A percentile compares a stretch with the other conserved stretches of the same genome.
These are phyloP conservation scores for Drosophila fulvimacula DNA, from an alignment of 2,888 invertebrate genomes.

Conservation along the genomic window DNA sequence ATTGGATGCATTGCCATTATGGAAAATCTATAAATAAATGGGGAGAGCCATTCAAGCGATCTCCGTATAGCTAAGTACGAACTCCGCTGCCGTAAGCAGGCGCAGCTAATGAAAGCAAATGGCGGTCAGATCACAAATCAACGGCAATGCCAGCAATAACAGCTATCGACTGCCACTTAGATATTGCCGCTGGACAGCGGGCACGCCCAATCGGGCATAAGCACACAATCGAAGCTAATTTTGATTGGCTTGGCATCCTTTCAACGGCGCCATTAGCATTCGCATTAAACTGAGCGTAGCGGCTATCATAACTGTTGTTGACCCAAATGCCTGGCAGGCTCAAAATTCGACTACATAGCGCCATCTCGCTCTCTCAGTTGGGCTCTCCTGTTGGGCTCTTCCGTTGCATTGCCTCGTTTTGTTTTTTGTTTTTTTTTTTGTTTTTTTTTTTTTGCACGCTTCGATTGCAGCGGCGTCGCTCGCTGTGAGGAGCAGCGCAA, in stretches of 20 bases:
- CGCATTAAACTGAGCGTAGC: slow-evolving; percentile 18
- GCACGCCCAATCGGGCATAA: slow-evolving; percentile 28
- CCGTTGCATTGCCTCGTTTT: slow-evolving; percentile 8
- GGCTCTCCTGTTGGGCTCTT: background rate
- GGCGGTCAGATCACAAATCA: slow-evolving; percentile 10
- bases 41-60: background rate
- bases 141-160: background rate
- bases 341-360: slow-evolving; percentile 43
- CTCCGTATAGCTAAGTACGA: background rate
- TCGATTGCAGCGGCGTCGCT: slow-evolving; percentile 58
- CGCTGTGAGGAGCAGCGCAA: slow-evolving; percentile 36
- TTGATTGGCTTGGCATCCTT: slow-evolving; percentile 42
- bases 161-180: slow-evolving; percentile 11
- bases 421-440: too few species aligned
- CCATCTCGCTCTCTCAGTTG: too few species aligned
- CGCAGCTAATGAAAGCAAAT: slow-evolving; percentile 5
- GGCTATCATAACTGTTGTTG: slow-evolving; percentile 37
- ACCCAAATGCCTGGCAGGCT: slow-evolving; percentile 53
- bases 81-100: background rate
- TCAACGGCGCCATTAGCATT: slow-evolving; percentile 20
- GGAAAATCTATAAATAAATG: background rate
- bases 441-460: slow-evolving; percentile 70
- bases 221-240: slow-evolving; percentile 11
- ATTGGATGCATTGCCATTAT: background rate
- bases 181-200: slow-evolving; percentile 3